Percentiles rank a stretch among this genome's conserved stretches.
Conservation (phyloP, 2,888 invertebrate genomes). For the Diogma glabrata region DNA sequence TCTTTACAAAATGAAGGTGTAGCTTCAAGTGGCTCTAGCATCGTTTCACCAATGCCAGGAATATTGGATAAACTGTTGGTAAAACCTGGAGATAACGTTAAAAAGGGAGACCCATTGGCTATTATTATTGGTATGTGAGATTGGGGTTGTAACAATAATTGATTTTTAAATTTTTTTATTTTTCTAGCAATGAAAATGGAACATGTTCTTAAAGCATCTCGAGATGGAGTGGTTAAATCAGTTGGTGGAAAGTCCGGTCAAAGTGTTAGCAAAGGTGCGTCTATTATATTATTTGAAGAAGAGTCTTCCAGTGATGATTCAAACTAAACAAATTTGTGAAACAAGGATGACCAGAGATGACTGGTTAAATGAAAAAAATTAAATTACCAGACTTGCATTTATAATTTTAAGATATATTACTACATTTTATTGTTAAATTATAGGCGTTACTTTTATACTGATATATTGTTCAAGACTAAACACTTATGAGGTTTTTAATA, state of each 20-base stretch:
- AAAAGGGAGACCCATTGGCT: slow-evolving; percentile 79
- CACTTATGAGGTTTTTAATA: too few relatives aligned
- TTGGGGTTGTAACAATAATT: neutral
- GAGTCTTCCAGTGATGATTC: too few relatives aligned
- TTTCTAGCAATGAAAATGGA: slow-evolving; percentile 98
- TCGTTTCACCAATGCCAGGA: slow-evolving; percentile 91
- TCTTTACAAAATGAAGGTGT: slow-evolving; percentile 34
- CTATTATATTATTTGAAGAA: slow-evolving; percentile 46
- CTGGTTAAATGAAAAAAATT: too few relatives aligned
- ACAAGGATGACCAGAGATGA: too few relatives aligned
- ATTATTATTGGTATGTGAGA: slow-evolving; percentile 56
- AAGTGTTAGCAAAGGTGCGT: slow-evolving; percentile 65
- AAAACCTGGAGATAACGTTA: slow-evolving; percentile 65
- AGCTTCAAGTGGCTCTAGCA: slow-evolving; percentile 41
- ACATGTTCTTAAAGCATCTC: slow-evolving; percentile 78
- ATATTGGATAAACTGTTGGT: slow-evolving; percentile 85
- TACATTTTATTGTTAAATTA: too few relatives aligned
- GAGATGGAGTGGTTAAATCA: slow-evolving; percentile 62
- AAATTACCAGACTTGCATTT: too few relatives aligned
- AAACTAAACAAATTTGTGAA: too few relatives aligned
- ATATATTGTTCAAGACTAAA: too few relatives aligned
- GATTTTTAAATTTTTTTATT: neutral
- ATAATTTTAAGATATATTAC: too few relatives aligned
- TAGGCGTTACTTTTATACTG: too few relatives aligned
- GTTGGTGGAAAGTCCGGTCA: slow-evolving; percentile 65